These are phyloP conservation scores for Prunella himalayana DNA, from an alignment of 2,113 vertebrate genomes.

Conservation along the genomic window DNA sequence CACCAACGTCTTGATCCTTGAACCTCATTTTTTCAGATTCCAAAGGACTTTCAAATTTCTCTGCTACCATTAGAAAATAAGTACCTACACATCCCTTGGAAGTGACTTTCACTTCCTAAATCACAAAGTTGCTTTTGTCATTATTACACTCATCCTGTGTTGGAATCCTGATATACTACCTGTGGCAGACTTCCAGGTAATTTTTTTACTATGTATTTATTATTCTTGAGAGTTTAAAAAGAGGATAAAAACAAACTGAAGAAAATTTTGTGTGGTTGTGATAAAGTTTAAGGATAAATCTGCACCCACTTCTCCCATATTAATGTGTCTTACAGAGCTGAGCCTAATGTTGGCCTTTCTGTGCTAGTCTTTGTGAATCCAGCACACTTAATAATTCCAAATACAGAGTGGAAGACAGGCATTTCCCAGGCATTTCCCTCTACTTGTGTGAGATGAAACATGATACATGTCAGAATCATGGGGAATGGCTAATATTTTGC, in stretches of 20 bases:
- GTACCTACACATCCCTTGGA: fast-evolving
- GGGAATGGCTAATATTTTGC: neutral
- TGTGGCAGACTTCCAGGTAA: neutral
- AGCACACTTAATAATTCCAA: neutral
- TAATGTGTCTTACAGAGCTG: neutral
- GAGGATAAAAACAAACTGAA: conserved; percentile 12
- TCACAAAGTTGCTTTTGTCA: neutral
- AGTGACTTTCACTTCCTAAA: neutral
- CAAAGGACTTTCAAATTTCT: neutral
- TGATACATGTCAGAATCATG: neutral
- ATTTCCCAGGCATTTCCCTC: neutral
- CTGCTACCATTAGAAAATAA: neutral
- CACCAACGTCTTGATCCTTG: neutral
- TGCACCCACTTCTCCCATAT: neutral
- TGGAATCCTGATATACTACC: neutral
- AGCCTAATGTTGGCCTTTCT: neutral
- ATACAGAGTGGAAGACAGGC: neutral
- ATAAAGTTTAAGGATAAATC: neutral
- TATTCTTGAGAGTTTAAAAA: conserved; percentile 14
- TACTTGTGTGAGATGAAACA: neutral
- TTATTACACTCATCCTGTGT: neutral
- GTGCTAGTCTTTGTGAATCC: neutral
- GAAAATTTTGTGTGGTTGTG: neutral
- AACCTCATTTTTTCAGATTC: neutral
- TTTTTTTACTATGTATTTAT: conserved; percentile 24